These are phyloP conservation scores for Plodia interpunctella DNA, from an alignment of 1,140 invertebrate species.

Conservation along the genomic window DNA sequence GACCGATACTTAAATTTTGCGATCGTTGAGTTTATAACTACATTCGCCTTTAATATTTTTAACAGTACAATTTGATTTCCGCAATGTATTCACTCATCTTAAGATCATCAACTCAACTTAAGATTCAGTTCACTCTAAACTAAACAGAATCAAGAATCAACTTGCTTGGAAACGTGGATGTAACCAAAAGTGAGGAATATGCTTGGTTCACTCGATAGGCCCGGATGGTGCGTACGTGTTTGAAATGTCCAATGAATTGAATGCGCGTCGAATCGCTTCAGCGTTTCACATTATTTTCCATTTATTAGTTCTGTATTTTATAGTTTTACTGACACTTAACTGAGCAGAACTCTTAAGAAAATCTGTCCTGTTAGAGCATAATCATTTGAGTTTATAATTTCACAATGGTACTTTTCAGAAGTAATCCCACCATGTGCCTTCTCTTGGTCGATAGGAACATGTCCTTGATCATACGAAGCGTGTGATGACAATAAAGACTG, in stretches of 20 bases:
- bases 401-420: no score
- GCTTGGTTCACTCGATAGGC: slow-evolving; percentile 20
- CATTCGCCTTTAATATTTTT: not conserved
- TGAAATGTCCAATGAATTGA: slow-evolving; percentile 19
- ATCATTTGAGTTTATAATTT: no score
- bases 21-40: not conserved
- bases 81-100: no score
- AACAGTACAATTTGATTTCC: not conserved
- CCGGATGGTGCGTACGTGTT: slow-evolving; percentile 26
- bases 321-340: not conserved
- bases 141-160: no score
- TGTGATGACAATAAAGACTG: no score
- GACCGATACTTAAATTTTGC: not conserved
- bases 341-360: no score
- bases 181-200: not conserved
- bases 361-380: no score
- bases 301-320: not conserved
- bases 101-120: no score
- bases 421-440: no score
- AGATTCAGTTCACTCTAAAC: no score
- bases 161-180: not conserved
- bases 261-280: not conserved
- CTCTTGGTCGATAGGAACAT: no score
- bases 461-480: no score
- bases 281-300: not conserved